These are phyloP conservation scores for Spinus pinus DNA, from an alignment of 2,797 vertebrate genomes.

Conservation along the genomic window DNA sequence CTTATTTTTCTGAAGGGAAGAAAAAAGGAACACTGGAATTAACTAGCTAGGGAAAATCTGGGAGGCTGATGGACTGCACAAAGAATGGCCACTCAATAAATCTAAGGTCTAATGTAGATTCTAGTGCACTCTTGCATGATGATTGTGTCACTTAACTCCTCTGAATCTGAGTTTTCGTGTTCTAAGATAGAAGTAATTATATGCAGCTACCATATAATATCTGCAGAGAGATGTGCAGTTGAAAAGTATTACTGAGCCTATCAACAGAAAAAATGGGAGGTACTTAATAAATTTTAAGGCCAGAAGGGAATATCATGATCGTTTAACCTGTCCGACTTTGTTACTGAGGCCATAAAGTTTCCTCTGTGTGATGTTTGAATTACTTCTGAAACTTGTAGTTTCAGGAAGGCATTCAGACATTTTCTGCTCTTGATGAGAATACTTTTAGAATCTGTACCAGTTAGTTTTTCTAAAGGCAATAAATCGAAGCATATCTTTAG, in stretches of 20 bases:
- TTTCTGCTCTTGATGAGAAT: background rate
- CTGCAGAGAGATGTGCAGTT: background rate
- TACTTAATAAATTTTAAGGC: conserved; percentile 54
- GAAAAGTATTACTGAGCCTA: conserved; percentile 20
- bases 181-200: conserved; percentile 42
- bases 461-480: conserved; percentile 15
- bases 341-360: conserved; percentile 44
- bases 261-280: conserved; percentile 42
- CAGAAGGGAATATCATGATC: conserved; percentile 49
- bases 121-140: conserved; percentile 14
- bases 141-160: conserved; percentile 24
- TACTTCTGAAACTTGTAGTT: conserved; percentile 17
- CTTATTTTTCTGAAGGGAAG: background rate
- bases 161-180: background rate
- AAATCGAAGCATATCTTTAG: conserved; percentile 18
- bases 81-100: background rate
- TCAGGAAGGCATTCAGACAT: background rate
- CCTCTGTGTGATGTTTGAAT: conserved; percentile 11
- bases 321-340: conserved; percentile 26
- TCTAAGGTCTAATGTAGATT: background rate
- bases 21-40: background rate
- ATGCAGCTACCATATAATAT: conserved; percentile 39
- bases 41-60: background rate
- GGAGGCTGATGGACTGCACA: background rate
- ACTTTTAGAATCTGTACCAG: background rate